Evolutionary conservation across 1,140 invertebrate species (phyloP).

Genomic region (Pentalonia nigronervosa): DNA sequence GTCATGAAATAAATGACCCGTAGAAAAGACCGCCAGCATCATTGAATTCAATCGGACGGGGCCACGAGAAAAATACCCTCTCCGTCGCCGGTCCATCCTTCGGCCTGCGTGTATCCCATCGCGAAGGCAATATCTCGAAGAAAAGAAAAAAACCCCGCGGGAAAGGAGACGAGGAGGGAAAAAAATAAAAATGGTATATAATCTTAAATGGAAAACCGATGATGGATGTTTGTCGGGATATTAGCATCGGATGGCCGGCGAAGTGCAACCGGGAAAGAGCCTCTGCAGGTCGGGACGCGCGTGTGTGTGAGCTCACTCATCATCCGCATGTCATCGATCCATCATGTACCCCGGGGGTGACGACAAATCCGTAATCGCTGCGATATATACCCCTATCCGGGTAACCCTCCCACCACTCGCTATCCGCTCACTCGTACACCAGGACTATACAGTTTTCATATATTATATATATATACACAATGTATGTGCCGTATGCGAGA

Average conservation of each 20-base stretch:
- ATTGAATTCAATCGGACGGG: slow-evolving; percentile 44
- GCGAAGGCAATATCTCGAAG: slow-evolving; percentile 32
- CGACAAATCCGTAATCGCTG: slow-evolving; percentile 57
- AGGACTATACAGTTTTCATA: not conserved
- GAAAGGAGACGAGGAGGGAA: not conserved
- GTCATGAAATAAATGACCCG: slow-evolving; percentile 47
- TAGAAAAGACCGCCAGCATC: not conserved
- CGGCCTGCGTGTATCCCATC: not conserved
- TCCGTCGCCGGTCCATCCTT: not conserved
- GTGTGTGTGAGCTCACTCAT: slow-evolving; percentile 47
- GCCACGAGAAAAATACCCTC: not conserved
- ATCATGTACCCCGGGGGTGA: slow-evolving; percentile 45
- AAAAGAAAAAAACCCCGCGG: not conserved
- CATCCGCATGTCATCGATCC: slow-evolving; percentile 55
- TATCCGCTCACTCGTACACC: not conserved
- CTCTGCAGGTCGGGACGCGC: not conserved
- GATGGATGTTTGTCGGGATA: slow-evolving; percentile 57
- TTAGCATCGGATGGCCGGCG: slow-evolving; percentile 53
- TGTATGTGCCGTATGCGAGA: not conserved
- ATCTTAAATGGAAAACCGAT: slow-evolving; percentile 57
- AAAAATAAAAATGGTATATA: slow-evolving; percentile 10
- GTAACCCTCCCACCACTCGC: not conserved
- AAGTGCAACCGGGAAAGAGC: slow-evolving; percentile 30
- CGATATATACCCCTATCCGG: slow-evolving; percentile 32
- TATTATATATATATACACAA: not conserved